Evolutionary conservation across 1,140 invertebrate genomes (phyloP), one percentile per base, ranked within the genome.

Genomic region (Agrilus planipennis): DNA sequence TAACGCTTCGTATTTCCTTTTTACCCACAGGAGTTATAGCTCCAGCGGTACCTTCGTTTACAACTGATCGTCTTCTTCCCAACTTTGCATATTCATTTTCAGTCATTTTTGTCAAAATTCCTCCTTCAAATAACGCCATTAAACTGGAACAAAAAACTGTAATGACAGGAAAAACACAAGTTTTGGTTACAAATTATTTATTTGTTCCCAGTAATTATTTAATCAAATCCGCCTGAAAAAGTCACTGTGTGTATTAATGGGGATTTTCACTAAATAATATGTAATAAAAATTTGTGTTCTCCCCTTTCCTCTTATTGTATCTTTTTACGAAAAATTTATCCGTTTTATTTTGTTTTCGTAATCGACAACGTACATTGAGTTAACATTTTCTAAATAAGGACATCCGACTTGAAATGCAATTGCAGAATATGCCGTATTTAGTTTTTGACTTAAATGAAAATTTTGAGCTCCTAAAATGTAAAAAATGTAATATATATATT

Each of bases 361-460:
- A 4, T 42, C 32, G 19, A 65, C 69, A 68, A 67, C 69, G 68
- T 63, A 80, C 77, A 79, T 71, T 56, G 71, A 67, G 52, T 81
- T 80, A 15, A 82, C 67, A 46, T 75, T 77, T 47, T 78, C 71
- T 14, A 78, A 61, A 51, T 75, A 82, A 15, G 77, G 77, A 49
- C 77, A 79, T 4, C 78, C 78, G 17, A 73, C 67, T 63, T 81
- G 78, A n/a, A 82, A 61, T 2, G 79, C 78, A 16, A 82, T 78
- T 0, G 77, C 77, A 2, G 79, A 81, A 54, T 81, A 82, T 28
- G 76, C 66, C 0, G 78, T 82, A 47, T 77, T 79, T 2, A 81
- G 57, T 54, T 81, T 80, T 57, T 81, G 75, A 52, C 77, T 80
- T 10, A 82, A 53, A 57, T 81, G 78, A 56, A 80, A 82, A 59